phyloP scores from a whole-genome alignment of 1,140 invertebrate species.

The Aradophagus sp. region DNA sequence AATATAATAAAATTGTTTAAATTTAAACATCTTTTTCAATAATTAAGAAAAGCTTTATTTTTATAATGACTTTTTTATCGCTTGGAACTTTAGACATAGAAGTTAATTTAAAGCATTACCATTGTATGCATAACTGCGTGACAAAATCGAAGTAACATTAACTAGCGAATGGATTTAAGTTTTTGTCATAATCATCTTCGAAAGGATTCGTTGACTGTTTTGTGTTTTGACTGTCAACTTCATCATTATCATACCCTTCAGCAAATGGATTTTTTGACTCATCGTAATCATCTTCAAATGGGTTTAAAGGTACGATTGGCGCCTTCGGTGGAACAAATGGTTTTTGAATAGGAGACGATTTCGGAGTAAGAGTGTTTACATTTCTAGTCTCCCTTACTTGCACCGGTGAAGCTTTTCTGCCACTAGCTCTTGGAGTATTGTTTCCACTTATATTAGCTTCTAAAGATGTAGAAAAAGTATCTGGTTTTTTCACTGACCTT shows the following conservation, averaged over 20 bases:
- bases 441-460: conserved; percentile 76
- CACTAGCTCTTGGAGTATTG: conserved; percentile 49
- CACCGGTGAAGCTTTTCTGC: conserved; percentile 64
- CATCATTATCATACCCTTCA: conserved; percentile 67
- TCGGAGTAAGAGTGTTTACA: conserved; percentile 64
- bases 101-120: too few relatives aligned
- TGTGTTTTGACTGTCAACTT: conserved; percentile 33
- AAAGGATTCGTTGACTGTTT: conserved; percentile 72
- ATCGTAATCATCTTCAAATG: conserved; percentile 77
- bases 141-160: too few relatives aligned
- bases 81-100: too few relatives aligned
- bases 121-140: too few relatives aligned
- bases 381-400: conserved; percentile 67
- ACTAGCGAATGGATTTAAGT: conserved; percentile 79
- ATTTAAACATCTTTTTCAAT: too few relatives aligned
- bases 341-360: conserved; percentile 71
- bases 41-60: too few relatives aligned
- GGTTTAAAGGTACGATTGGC: conserved; percentile 74
- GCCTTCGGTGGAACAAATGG: conserved; percentile 68
- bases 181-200: conserved; percentile 78
- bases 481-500: conserved; percentile 58
- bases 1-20: too few relatives aligned
- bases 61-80: too few relatives aligned
- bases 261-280: conserved; percentile 78
- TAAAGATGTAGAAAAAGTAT: conserved; percentile 77